Percentiles rank a stretch among this genome's conserved stretches.
Evolutionary conservation across 2,113 vertebrate genomes (phyloP).

Genomic region (Pseudorasbora parva): DNA sequence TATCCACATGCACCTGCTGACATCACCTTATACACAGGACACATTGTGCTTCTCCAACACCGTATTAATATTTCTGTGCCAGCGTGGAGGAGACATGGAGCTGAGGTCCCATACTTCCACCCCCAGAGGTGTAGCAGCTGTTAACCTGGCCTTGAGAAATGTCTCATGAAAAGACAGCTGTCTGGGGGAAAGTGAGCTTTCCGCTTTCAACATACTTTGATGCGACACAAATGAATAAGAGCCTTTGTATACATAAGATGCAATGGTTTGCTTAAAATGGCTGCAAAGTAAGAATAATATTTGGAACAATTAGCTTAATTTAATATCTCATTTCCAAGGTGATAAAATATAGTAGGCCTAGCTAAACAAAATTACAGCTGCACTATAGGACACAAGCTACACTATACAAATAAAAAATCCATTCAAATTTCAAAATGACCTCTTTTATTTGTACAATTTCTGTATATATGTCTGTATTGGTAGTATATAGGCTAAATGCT

Average conservation of each 20-base stretch:
- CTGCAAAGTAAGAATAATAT: background rate
- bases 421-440: background rate
- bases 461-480: background rate
- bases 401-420: no score
- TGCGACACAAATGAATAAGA: slow-evolving; percentile 51
- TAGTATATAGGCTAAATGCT: background rate
- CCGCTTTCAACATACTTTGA: slow-evolving; percentile 5
- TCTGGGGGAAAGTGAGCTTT: slow-evolving; percentile 5
- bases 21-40: background rate
- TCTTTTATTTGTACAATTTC: background rate
- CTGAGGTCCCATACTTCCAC: slow-evolving; percentile 26
- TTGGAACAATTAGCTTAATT: background rate
- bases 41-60: background rate
- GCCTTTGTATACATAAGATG: slow-evolving; percentile 12
- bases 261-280: background rate
- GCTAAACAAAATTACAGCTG: no score
- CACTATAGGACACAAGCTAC: no score
- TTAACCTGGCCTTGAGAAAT: slow-evolving; percentile 2
- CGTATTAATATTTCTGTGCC: slow-evolving; percentile 5
- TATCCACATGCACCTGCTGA: background rate
- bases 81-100: background rate
- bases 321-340: background rate
- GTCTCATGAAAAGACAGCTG: slow-evolving; percentile 1
- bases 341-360: background rate
- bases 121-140: slow-evolving; percentile 36